phyloP scores from a whole-genome alignment of 1,140 invertebrate species.

The Drosophila chauvacae region DNA sequence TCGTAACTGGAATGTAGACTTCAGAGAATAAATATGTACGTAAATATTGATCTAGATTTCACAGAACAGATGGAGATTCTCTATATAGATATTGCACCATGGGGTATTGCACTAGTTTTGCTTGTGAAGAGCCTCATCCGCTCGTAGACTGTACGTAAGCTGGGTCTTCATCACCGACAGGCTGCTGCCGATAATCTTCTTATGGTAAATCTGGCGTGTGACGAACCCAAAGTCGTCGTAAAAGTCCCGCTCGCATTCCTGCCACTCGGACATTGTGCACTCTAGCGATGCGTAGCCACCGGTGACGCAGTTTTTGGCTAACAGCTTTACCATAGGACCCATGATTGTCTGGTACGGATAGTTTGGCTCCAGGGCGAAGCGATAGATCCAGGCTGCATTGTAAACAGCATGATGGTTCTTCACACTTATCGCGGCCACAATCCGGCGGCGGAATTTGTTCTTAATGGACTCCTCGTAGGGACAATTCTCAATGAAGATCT shows the following conservation, averaged over 20 bases:
- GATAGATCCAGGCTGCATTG: conserved; percentile 81
- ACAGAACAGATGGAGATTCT: conserved; percentile 50
- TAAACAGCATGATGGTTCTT: conserved; percentile 78
- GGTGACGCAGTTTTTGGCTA: conserved; percentile 63
- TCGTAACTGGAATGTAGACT: conserved; percentile 31
- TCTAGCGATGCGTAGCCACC: conserved; percentile 72
- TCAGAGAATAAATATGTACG: conserved; percentile 27
- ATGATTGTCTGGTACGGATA: conserved; percentile 79
- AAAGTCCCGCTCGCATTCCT: conserved; percentile 77
- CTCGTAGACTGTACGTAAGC: conserved; percentile 62
- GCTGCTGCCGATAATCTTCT: conserved; percentile 79
- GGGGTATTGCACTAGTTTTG: conserved; percentile 53
- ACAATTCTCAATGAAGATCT: conserved; percentile 71
- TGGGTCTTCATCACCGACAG: conserved; percentile 80
- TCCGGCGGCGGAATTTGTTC: conserved; percentile 74
- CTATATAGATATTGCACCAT: conserved; percentile 36
- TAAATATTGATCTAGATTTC: conserved; percentile 60
- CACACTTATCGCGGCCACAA: conserved; percentile 72
- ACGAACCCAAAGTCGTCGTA: conserved; percentile 73
- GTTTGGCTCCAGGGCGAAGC: conserved; percentile 72
- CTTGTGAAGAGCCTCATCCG: conserved; percentile 63
- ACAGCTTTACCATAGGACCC: conserved; percentile 68
- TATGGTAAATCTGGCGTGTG: conserved; percentile 82
- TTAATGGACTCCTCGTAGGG: conserved; percentile 62
- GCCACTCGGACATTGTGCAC: conserved; percentile 80